Conservation (phyloP, 1,140 invertebrate genomes). For the Periplaneta americana region DNA sequence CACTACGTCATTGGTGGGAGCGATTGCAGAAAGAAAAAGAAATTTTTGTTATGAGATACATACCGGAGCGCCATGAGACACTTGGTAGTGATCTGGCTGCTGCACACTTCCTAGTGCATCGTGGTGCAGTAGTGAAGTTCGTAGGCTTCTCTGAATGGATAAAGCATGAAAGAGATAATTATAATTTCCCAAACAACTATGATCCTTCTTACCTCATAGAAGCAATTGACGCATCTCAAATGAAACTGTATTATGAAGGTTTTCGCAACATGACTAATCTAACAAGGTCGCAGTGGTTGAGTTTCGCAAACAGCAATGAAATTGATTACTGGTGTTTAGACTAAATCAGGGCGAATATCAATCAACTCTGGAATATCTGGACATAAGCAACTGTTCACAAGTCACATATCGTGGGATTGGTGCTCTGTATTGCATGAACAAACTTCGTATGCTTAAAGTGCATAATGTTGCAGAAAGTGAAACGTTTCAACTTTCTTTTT, state of each 20-base stretch:
- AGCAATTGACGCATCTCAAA: conserved; percentile 58
- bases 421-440: conserved; percentile 52
- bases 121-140: conserved; percentile 65
- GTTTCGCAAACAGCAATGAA: conserved; percentile 50
- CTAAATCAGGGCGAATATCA: conserved; percentile 50
- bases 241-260: conserved; percentile 61
- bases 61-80: conserved; percentile 40
- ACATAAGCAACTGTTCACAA: conserved; percentile 60
- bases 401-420: conserved; percentile 59
- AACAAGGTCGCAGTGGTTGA: conserved; percentile 54
- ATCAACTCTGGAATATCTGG: conserved; percentile 59
- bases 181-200: conserved; percentile 49
- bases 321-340: conserved; percentile 77
- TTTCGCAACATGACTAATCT: conserved; percentile 59
- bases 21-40: neutral
- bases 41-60: conserved; percentile 25
- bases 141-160: conserved; percentile 41
- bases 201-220: conserved; percentile 50
- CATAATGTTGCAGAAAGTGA: neutral
- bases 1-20: conserved; percentile 25
- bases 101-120: conserved; percentile 62
- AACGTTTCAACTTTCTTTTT: conserved; percentile 48
- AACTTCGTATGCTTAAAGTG: conserved; percentile 46
- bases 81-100: conserved; percentile 65
- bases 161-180: conserved; percentile 32